Evolutionary conservation across 2,888 invertebrate species (phyloP), one percentile per base, ranked within the genome.

Genomic region (Selenia dentaria): DNA sequence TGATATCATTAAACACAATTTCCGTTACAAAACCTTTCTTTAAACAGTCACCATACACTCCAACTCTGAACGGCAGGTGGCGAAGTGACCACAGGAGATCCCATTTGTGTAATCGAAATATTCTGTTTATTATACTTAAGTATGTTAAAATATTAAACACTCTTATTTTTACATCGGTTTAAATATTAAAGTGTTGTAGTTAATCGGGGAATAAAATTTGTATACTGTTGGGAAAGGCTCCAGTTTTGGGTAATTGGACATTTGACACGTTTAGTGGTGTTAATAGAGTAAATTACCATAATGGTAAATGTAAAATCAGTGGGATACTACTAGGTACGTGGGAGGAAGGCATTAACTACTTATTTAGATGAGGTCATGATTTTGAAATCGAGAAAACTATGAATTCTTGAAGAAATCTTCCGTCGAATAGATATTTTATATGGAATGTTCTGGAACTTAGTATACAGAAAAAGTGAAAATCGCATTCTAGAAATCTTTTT

Each of bases 11-110:
- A 16, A 3, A 16, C 16, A n/a, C n/a, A n/a, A n/a, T 16, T 16
- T 16, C 35, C 31, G 13, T n/a, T n/a, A n/a, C n/a, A n/a, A 42
- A 34, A 28, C 4, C 33, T 41, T 32, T 32, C 42, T 42, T 37
- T 42, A 14, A 42, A 28, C 5, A 37, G 41, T 42, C 41, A 42
- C 12, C 9, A 53, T 43, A 27, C 34, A 36, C 41, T 51, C 31
- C 22, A 31, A 34, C 40, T 51, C 31, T 18, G 26, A 51, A 44
- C 76, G 50, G 60, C 74, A 63, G 76, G 77, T 59, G 77, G 63
- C 62, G 54, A 44, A 60, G 53, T 55, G 65, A 60, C 72, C 61
- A 46, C 76, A 65, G 74, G 79, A 65, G 65, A 67, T 62, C 70
- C 57, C 55, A 64, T 71, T 71, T 54, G 63, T 63, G 64, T 64